Percentiles rank a stretch among this genome's conserved stretches.
Evolutionary conservation across 2,888 invertebrate genomes (phyloP).

Genomic region (Hirtodrosophila alboralis): DNA sequence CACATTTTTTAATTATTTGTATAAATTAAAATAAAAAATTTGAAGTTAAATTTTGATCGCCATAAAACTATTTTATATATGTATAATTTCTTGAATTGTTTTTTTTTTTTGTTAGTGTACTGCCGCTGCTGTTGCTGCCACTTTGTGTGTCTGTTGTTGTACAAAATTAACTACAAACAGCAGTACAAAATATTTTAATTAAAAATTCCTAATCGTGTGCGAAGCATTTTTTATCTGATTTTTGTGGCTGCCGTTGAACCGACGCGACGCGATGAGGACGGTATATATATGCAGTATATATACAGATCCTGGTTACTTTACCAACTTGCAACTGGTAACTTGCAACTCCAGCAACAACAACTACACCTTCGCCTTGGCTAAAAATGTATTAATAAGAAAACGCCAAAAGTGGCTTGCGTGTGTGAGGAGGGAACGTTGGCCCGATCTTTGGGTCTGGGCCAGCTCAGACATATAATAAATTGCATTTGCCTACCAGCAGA

Average conservation of each 20-base stretch:
- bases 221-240: slow-evolving; percentile 84
- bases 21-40: no score
- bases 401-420: slow-evolving; percentile 75
- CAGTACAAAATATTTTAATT: slow-evolving; percentile 84
- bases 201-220: slow-evolving; percentile 85
- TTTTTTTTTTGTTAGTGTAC: no score
- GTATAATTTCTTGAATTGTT: no score
- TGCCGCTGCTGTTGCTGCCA: slow-evolving; percentile 29
- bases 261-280: no score
- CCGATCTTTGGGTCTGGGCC: slow-evolving; percentile 42
- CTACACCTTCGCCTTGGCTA: slow-evolving; percentile 38
- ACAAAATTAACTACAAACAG: slow-evolving; percentile 80
- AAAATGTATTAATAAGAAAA: slow-evolving; percentile 83
- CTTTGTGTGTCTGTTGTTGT: slow-evolving; percentile 73
- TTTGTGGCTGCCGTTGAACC: slow-evolving; percentile 54
- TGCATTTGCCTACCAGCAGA: slow-evolving; percentile 71
- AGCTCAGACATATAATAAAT: slow-evolving; percentile 80
- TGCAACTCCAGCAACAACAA: slow-evolving; percentile 26
- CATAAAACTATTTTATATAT: no score
- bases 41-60: no score
- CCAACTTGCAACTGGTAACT: slow-evolving; percentile 40
- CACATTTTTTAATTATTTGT: no score
- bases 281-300: no score
- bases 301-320: slow-evolving; percentile 26
- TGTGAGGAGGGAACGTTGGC: slow-evolving; percentile 50